Evolutionary conservation across 2,113 vertebrate species (phyloP), one percentile per base, ranked within the genome.

Genomic region (Sylvietta virens): DNA sequence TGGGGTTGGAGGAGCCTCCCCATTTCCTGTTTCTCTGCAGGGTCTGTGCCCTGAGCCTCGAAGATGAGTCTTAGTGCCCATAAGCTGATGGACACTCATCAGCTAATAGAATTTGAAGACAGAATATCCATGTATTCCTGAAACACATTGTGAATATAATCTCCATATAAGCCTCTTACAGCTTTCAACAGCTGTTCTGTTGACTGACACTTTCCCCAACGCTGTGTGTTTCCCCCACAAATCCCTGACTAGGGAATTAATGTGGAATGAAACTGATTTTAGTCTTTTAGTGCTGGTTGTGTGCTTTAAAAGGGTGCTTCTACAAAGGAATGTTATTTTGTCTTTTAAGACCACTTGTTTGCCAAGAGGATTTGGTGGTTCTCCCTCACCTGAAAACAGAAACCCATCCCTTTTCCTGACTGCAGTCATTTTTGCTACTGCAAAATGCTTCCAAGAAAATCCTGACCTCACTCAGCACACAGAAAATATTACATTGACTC

Each of bases 101-200:
- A 92, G 54, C 76, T 95, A 90, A 91, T 66, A 89, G 86, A 97
- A 91, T 91, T 35, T 93, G 82, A 39, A 88, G 66, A 69, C 28
- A 94, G 71, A 92, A 47, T 39, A 28, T 90, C 40, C 62, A 87
- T 22, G 48, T 39, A 72, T 67, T 90, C 50, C 83, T 94, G 89
- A 81, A 91, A 94, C 27, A 64, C 44, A 60, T 4, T 74, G 42
- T 77, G 51, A 93, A 86, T 94, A 92, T 83, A 94, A 95, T 90
- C 80, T 85, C 27, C 61, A 31, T 71, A n/a, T 48, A 88, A 86
- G 86, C 73, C 58, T 97, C 62, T 92, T 94, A 89, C 42, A 92
- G 72, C 73, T 94, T 89, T 90, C 81, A 92, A 5, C 51, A 88
- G 89, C 73, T 95, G 89, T 69, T 87, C 87, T 71, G n/a, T 60